Evolutionary conservation across 1,140 invertebrate genomes (phyloP).

Genomic region (Polypedilum pembai): DNA sequence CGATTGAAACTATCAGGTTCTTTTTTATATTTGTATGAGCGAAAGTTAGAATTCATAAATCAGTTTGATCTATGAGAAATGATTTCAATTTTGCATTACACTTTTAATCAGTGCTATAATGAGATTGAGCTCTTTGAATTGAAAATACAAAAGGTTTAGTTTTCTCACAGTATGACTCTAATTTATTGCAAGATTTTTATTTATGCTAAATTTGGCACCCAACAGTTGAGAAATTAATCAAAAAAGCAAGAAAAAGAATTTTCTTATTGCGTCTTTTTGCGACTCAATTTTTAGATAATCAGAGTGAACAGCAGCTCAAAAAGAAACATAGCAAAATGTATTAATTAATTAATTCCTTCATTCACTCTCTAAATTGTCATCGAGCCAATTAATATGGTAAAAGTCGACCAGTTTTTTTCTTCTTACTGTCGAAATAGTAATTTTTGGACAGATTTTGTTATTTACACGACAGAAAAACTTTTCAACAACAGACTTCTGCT

Average conservation of each 20-base stretch:
- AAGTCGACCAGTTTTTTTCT: too few relatives aligned
- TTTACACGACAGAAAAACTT: neutral
- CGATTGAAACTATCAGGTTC: too few relatives aligned
- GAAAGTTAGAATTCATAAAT: neutral
- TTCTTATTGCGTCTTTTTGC: neutral
- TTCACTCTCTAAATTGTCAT: constrained; percentile 10
- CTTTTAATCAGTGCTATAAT: neutral
- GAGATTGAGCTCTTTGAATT: neutral
- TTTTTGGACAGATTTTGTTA: neutral
- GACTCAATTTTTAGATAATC: constrained; percentile 7
- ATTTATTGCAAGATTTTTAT: neutral
- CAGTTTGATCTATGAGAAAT: constrained; percentile 5
- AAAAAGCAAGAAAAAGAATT: neutral
- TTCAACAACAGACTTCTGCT: neutral
- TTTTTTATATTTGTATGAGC: neutral
- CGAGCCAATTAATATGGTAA: neutral
- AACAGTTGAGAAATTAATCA: neutral
- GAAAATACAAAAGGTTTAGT: neutral
- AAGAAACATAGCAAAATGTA: neutral
- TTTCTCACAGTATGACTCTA: neutral
- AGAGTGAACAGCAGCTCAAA: neutral
- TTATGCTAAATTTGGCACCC: constrained; percentile 16
- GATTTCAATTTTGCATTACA: constrained; percentile 4
- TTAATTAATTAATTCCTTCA: constrained; percentile 14
- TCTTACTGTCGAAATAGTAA: neutral